Percentiles rank a stretch among this genome's conserved stretches.
Conservation (phyloP, 2,888 invertebrate species). For the Lasioglossum malachurum region DNA sequence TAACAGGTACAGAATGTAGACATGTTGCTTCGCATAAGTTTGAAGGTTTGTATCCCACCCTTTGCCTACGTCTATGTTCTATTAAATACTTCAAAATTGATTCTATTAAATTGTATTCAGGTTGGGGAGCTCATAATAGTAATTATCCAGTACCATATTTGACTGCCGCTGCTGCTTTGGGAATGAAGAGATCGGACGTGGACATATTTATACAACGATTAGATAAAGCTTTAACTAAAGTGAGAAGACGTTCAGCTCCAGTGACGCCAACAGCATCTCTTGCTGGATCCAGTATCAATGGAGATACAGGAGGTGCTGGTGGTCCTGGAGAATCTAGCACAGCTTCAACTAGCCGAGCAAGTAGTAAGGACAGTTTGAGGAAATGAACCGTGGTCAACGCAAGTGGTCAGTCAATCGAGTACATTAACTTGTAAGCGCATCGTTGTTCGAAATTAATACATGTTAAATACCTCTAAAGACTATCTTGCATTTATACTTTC, state of each 20-base stretch:
- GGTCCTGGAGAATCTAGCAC: conserved; percentile 82
- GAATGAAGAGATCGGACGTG: conserved; percentile 89
- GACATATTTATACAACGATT: conserved; percentile 89
- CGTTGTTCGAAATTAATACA: conserved; percentile 63
- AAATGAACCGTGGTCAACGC: conserved; percentile 84
- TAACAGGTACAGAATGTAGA: conserved; percentile 86
- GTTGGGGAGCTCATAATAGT: conserved; percentile 90
- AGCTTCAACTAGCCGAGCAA: conserved; percentile 82
- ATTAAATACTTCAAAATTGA: not conserved
- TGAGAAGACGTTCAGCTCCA: conserved; percentile 81
- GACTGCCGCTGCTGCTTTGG: conserved; percentile 91
- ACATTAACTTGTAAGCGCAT: conserved; percentile 80
- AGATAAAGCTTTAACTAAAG: conserved; percentile 86
- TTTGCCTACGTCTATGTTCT: conserved; percentile 2
- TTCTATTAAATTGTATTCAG: conserved; percentile 81
- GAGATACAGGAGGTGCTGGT: conserved; percentile 80
- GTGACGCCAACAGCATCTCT: conserved; percentile 82
- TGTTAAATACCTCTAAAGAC: conserved; percentile 60
- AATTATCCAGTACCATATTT: conserved; percentile 88
- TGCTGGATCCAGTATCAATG: conserved; percentile 82
- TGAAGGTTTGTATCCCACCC: conserved; percentile 84
- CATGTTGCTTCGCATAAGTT: conserved; percentile 87
- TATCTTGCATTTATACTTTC: conserved; percentile 18
- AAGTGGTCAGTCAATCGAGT: conserved; percentile 83
- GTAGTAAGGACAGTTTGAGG: conserved; percentile 83